Base-by-base conservation (phyloP, 2,113 vertebrate genomes). In the Zosterops japonicus region DNA sequence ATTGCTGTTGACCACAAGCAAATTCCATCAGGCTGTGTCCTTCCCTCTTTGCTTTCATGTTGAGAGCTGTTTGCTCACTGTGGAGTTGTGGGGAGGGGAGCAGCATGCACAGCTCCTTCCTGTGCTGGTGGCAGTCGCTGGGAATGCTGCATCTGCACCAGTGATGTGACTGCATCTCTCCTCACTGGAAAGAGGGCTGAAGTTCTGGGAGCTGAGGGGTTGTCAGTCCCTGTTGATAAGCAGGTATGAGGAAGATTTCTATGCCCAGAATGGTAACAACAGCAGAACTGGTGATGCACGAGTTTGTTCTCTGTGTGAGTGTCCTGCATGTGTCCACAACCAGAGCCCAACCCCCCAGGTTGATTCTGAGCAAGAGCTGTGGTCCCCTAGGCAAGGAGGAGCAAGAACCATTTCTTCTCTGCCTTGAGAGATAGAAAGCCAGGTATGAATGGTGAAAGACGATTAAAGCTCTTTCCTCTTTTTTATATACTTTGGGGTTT, bases 1-100 rank as follows among this genome's bases (percentile, higher is more conserved):
- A 55, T 74, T 95, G 44, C 72, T 90, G 79, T 90, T 93, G 91
- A 50, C 63, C 69, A 63, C 7, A 46, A 87, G 89, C 25, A 94
- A 96, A 94, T 92, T 75, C 76, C 91, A 61, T 95, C 87, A 89
- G 72, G 29, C 79, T 64, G 2, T 77, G 74, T 94, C 70, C 72
- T 90, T 92, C 87, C 72, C 79, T 69, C 36, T n/a, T 67, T 16
- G 10, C 92, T 96, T 96, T 90, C 79, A 87, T 57, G 61, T 41
- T 68, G 68, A 47, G 84, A 84, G 60, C 53, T 82, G 50, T 90
- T 83, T 95, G 52, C 70, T 65, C 57, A 27, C 46, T 74, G 47
- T 29, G 35, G 72, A 27, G 55, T 42, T 0, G 0, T 4, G 21
- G 11, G 79, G 61, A 75, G 67, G 81, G 74, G 53, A 94, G 50